These are phyloP conservation scores for Serilophus lunatus DNA, from an alignment of 2,113 vertebrate genomes.

Conservation along the genomic window DNA sequence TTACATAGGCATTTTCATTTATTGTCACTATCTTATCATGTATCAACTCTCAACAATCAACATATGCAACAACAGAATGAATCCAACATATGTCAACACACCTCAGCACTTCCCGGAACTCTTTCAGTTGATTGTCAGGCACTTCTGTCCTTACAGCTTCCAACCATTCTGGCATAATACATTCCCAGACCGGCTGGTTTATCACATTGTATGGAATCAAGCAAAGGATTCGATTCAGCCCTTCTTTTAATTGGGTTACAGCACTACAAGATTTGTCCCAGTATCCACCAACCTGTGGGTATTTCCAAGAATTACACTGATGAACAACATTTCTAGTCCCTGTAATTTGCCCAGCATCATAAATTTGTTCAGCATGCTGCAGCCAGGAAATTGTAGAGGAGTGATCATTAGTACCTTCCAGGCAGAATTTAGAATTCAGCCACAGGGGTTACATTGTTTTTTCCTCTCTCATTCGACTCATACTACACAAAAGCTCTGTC, in stretches of 20 bases:
- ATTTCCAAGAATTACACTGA: slow-evolving; percentile 20
- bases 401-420: not conserved
- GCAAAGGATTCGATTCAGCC: slow-evolving; percentile 94
- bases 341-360: not conserved
- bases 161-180: slow-evolving; percentile 97
- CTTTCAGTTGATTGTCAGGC: slow-evolving; percentile 91
- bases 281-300: slow-evolving; percentile 91
- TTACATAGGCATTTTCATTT: not conserved
- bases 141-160: slow-evolving; percentile 96
- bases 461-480: not conserved
- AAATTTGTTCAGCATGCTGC: not conserved
- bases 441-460: not conserved
- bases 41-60: not conserved
- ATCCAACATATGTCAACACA: slow-evolving; percentile 59
- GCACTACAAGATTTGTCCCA: slow-evolving; percentile 98
- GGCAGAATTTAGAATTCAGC: not conserved
- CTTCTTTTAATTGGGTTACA: slow-evolving; percentile 96
- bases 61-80: not conserved
- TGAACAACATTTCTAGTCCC: not conserved
- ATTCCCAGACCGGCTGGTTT: slow-evolving; percentile 95
- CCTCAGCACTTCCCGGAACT: slow-evolving; percentile 97
- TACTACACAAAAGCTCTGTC: not conserved
- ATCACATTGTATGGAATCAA: slow-evolving; percentile 98
- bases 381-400: not conserved
- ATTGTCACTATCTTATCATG: not conserved